Conservation (phyloP, 2,113 vertebrate species). For the Brienomyrus brachyistius region DNA sequence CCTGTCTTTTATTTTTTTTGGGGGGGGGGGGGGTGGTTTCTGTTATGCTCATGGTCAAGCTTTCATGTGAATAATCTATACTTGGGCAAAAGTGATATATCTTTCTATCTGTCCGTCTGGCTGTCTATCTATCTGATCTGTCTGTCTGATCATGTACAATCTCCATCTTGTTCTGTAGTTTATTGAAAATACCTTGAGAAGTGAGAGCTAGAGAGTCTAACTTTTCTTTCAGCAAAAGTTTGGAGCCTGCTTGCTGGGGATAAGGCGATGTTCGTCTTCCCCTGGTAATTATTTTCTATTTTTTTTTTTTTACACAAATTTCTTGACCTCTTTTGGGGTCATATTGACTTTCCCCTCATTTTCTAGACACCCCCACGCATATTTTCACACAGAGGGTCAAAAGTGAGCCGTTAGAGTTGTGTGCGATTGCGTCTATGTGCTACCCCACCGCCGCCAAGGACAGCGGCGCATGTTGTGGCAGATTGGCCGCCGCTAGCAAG, state of each 20-base stretch:
- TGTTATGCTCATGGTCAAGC: background rate
- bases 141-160: background rate
- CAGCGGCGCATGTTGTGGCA: background rate
- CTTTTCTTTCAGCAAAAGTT: background rate
- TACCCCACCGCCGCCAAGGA: background rate
- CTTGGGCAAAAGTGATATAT: background rate
- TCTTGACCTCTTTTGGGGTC: constrained; percentile 43
- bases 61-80: background rate
- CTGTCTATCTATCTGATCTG: background rate
- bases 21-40: background rate
- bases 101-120: background rate
- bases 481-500: background rate
- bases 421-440: constrained; percentile 4
- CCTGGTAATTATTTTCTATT: constrained; percentile 38
- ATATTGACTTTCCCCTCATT: constrained; percentile 50
- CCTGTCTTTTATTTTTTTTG: background rate
- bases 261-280: constrained; percentile 27
- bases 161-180: background rate
- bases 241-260: background rate
- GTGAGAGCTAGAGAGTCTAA: background rate
- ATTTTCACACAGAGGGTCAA: constrained; percentile 62
- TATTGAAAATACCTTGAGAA: background rate
- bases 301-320: constrained; percentile 43
- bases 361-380: constrained; percentile 53
- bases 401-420: constrained; percentile 43